Evolutionary conservation across 2,888 invertebrate species (phyloP), one percentile per base, ranked within the genome.

Genomic region (Dynastes hyllus): DNA sequence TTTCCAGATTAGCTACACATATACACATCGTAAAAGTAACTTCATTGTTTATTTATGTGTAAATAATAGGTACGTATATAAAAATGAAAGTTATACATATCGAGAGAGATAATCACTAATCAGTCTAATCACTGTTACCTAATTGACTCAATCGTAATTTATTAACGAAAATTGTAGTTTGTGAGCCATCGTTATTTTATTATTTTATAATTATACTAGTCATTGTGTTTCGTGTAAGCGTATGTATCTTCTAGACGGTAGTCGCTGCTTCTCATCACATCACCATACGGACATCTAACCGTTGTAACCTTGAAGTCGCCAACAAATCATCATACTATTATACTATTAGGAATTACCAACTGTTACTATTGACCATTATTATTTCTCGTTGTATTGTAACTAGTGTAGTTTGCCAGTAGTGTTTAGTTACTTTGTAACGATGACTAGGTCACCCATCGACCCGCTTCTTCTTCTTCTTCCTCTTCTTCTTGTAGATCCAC

Each of bases 391-490:
- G 55, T 53, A 29, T 55, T 71, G 71, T 55, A 53, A 29, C 71
- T 53, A 71, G 71, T 55, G 55, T 55, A 71, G 55, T 71, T 71
- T 71, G 32, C 16, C 55, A 55, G 53, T 53, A 55, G 55, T 37
- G 71, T 71, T 55, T 71, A 55, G 53, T 71, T 55, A n/a, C 71
- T 71, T 71, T 37, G 16, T 32, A 71, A 55, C 71, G 53, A 71
- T 71, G 71, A 71, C 71, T 71, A 55, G 71, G 71, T 71, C 53
- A 71, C 71, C 71, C 55, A 71, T 55, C 71, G 71, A 71, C 71
- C 71, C 32, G 71, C 55, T 71, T 71, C 40, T 40, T 40, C 45
- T 11, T 45, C 45, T 45, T 45, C 32, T 32, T 32, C 32, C 32
- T 32, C 45, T 2, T 45, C 45, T 6, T 45, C 53, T 32, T 71